Evolutionary conservation across 1,140 invertebrate species (phyloP).

Genomic region (Drosophila truncata): DNA sequence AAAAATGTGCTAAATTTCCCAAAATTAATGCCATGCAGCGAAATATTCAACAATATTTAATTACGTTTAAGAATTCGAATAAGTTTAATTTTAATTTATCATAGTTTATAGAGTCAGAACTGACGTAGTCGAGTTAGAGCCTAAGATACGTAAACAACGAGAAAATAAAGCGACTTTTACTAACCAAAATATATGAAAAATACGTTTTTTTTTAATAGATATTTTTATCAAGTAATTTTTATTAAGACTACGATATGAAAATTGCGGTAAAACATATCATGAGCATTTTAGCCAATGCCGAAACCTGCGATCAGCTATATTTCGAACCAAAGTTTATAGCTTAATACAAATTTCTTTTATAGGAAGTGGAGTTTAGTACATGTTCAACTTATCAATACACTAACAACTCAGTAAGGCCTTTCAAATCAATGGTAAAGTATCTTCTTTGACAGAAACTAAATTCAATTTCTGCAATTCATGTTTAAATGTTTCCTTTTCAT

Average conservation of each 20-base stretch:
- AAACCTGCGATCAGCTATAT: neutral
- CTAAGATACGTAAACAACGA: slow-evolving; percentile 14
- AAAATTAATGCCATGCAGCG: slow-evolving; percentile 47
- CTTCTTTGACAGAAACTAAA: neutral
- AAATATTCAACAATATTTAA: slow-evolving; percentile 9
- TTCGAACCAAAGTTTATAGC: neutral
- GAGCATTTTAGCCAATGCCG: neutral
- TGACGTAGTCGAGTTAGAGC: slow-evolving; percentile 28
- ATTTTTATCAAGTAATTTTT: neutral
- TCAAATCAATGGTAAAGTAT: neutral
- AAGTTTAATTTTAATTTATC: slow-evolving; percentile 21
- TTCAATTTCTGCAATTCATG: no score
- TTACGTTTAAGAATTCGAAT: slow-evolving; percentile 4
- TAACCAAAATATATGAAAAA: slow-evolving; percentile 22
- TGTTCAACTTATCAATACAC: neutral
- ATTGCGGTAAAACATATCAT: neutral
- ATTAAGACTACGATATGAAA: neutral
- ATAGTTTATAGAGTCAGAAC: slow-evolving; percentile 12
- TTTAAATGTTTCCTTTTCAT: no score
- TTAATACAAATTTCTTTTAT: neutral
- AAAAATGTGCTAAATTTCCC: slow-evolving; percentile 36
- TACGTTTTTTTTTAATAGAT: neutral
- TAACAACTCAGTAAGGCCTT: no score
- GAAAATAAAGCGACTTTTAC: slow-evolving; percentile 47
- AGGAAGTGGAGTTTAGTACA: neutral